These are phyloP conservation scores for Biston betularia DNA, from an alignment of 2,888 invertebrate genomes.

Conservation along the genomic window DNA sequence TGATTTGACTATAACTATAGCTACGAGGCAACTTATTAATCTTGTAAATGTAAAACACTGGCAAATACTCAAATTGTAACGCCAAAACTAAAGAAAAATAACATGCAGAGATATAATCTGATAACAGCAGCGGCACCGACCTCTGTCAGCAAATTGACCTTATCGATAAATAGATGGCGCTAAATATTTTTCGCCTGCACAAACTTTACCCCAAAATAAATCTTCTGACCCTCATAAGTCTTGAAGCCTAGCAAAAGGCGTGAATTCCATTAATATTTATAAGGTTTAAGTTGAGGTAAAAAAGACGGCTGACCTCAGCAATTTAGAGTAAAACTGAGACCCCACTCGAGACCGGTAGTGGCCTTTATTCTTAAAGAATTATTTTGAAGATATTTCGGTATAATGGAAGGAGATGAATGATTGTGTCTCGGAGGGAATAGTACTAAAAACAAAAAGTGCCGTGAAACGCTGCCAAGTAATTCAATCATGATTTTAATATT, in stretches of 20 bases:
- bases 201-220: constrained; percentile 68
- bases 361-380: constrained; percentile 35
- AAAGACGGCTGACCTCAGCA: constrained; percentile 53
- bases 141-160: constrained; percentile 74
- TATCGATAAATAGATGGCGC: constrained; percentile 65
- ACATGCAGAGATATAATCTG: constrained; percentile 17
- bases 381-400: constrained; percentile 39
- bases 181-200: constrained; percentile 64
- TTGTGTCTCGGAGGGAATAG: constrained; percentile 14
- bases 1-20: no score
- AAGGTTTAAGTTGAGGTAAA: constrained; percentile 50
- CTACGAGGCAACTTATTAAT: no score
- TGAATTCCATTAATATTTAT: constrained; percentile 69
- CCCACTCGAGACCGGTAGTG: constrained; percentile 32
- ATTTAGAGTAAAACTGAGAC: constrained; percentile 44
- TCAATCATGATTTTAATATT: constrained; percentile 17
- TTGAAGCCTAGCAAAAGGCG: constrained; percentile 59
- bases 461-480: constrained; percentile 22
- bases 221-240: constrained; percentile 66
- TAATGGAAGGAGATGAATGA: constrained; percentile 34
- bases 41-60: no score
- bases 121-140: constrained; percentile 62
- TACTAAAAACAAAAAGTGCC: constrained; percentile 14
- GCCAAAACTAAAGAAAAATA: no score
- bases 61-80: no score